Conservation (phyloP, 2,113 vertebrate genomes). For the Uria lomvia region DNA sequence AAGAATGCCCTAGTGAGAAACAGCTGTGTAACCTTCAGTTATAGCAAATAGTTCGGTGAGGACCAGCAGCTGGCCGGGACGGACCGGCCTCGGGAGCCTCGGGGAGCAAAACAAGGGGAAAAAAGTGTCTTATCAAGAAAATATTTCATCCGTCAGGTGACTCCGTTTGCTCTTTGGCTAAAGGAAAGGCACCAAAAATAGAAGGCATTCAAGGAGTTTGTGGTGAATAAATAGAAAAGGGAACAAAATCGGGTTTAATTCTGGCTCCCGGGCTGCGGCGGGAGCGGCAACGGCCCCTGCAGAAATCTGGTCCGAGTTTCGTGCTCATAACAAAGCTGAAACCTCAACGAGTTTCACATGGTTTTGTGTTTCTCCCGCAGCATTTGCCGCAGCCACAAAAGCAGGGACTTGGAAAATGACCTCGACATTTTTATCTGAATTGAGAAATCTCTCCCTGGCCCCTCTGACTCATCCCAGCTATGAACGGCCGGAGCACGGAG, state of each 20-base stretch:
- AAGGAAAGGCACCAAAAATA: not conserved
- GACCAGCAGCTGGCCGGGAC: not conserved
- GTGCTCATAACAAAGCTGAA: not conserved
- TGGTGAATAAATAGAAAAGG: not conserved
- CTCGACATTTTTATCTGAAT: not conserved
- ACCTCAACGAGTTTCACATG: slow-evolving; percentile 3
- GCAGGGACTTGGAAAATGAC: not conserved
- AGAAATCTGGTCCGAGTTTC: not conserved
- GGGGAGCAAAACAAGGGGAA: not conserved
- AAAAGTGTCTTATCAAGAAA: not conserved
- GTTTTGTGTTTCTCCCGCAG: not conserved
- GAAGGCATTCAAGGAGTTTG: not conserved
- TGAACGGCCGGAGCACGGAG: accelerated
- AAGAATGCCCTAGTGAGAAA: not conserved
- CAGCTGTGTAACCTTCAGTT: not conserved
- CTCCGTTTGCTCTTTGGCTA: not conserved
- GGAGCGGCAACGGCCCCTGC: not conserved
- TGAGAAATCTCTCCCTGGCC: not conserved
- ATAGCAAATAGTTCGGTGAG: not conserved
- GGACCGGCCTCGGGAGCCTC: not conserved
- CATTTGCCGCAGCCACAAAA: not conserved
- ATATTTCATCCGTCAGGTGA: not conserved
- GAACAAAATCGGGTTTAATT: not conserved
- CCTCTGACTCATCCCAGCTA: not conserved
- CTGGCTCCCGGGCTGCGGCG: not conserved